Percentiles rank a stretch among this genome's conserved stretches.
phyloP scores from a whole-genome alignment of 2,888 invertebrate species.

The Pyralis farinalis region DNA sequence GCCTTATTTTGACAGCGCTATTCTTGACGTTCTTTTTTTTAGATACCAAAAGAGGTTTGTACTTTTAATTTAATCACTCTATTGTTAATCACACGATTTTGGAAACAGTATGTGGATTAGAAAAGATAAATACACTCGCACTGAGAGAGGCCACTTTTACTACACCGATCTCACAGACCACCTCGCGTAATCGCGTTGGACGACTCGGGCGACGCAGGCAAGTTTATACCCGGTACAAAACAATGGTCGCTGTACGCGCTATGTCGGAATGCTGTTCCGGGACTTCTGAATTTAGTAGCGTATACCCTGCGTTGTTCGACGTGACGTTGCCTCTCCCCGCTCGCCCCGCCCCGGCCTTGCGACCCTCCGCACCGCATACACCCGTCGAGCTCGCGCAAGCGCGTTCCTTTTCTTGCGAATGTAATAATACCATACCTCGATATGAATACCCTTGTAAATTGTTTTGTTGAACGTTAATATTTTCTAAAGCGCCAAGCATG shows the following conservation, averaged over 20 bases:
- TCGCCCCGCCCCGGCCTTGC: constrained; percentile 69
- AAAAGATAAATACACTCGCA: constrained; percentile 39
- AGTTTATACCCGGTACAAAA: constrained; percentile 47
- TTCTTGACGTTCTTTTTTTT: constrained; percentile 36
- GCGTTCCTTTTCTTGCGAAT: constrained; percentile 63
- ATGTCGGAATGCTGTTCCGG: constrained; percentile 17
- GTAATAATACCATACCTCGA: constrained; percentile 52
- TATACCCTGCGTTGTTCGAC: constrained; percentile 72
- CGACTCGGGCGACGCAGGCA: constrained; percentile 75
- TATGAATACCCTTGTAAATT: constrained; percentile 26
- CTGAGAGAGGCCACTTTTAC: constrained; percentile 65
- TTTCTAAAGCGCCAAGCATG: too few relatives aligned
- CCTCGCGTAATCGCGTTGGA: constrained; percentile 73
- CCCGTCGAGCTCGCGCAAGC: constrained; percentile 66
- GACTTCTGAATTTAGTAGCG: constrained; percentile 52
- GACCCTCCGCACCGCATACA: constrained; percentile 57
- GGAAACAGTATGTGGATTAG: constrained; percentile 32
- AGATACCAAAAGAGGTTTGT: constrained; percentile 27
- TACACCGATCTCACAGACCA: constrained; percentile 53
- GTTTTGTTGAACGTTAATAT: constrained; percentile 4
- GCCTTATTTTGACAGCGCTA: constrained; percentile 64
- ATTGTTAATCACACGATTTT: constrained; percentile 16
- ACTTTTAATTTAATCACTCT: constrained; percentile 24
- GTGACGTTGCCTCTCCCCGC: constrained; percentile 68
- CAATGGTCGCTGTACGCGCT: constrained; percentile 22